Evolutionary conservation across 2,888 invertebrate genomes (phyloP), one percentile per base, ranked within the genome.

Genomic region (Plebejus anna): DNA sequence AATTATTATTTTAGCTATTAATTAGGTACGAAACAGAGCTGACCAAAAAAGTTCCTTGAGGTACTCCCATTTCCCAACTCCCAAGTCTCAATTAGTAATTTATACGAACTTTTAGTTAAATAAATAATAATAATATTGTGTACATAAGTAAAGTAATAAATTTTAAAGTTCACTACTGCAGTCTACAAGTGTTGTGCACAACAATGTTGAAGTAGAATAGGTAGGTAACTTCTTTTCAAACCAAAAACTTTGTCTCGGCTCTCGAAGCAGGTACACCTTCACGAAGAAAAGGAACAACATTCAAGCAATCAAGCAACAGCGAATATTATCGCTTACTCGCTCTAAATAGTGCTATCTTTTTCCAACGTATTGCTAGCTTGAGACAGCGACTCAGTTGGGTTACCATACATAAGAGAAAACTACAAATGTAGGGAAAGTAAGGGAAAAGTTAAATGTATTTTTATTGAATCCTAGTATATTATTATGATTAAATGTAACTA

Each of bases 231-330:
- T 22, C 59, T 59, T 22, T 59, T 59, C 59, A 59, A 59, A 59
- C 22, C 22, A 59, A 59, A 59, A 59, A 59, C 59, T 59, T 57
- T 59, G 59, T 22, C 22, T 59, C 59, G n/a, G 22, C n/a, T 57
- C n/a, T 57, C n/a, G 57, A 13, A n/a, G 57, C 16, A 16, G 4
- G 57, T 59, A 59, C 59, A 59, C 59, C 2, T 55, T 55, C 16
- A 55, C 59, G 7, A 59, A 59, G 59, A 59, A 59, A 59, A 59
- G 57, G 57, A 59, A 59, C 57, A 57, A 57, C 59, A 7, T 59
- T 59, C 59, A 59, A 59, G 57, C 57, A 57, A 57, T 57, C n/a
- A 16, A 57, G 57, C 16, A 57, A 59, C 59, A 59, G 59, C 59
- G 22, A 6, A 59, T 22, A 59, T 59, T 59, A 22, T 59, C 5